Evolutionary conservation across 1,140 invertebrate species (phyloP).

Genomic region (Bombus confusus): DNA sequence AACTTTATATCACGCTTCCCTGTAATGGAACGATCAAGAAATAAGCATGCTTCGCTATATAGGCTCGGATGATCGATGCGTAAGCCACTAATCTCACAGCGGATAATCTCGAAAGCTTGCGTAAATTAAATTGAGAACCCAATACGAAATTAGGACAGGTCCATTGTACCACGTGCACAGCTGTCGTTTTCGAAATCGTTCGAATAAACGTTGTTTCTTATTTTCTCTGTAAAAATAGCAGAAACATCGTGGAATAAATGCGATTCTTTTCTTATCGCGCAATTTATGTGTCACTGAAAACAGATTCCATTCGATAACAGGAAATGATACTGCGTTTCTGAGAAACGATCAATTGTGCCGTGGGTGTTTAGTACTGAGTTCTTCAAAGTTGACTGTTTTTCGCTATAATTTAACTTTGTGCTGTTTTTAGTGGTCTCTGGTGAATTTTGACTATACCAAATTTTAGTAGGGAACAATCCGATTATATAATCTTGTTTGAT

Average conservation of each 20-base stretch:
- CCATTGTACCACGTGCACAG: not conserved
- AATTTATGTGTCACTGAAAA: not conserved
- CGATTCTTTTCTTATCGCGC: not conserved
- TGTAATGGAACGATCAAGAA: not conserved
- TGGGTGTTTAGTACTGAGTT: not conserved
- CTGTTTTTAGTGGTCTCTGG: not conserved
- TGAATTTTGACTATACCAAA: not conserved
- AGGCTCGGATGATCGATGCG: conserved; percentile 53
- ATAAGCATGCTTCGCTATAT: conserved; percentile 21
- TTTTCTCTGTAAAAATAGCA: not conserved
- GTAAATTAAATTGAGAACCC: conserved; percentile 53
- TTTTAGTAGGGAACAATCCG: not conserved
- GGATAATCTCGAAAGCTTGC: conserved; percentile 42
- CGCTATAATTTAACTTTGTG: not conserved
- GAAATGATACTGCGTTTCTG: not conserved
- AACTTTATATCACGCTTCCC: not conserved
- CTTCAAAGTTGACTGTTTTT: not conserved
- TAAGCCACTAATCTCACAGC: conserved; percentile 56
- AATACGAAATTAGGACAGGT: conserved; percentile 25
- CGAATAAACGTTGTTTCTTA: not conserved
- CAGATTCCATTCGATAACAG: not conserved
- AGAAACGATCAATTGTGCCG: not conserved
- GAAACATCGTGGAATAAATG: not conserved
- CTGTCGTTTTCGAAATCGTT: conserved; percentile 1
- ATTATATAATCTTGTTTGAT: no score